Evolutionary conservation across 2,888 invertebrate genomes (phyloP).

Genomic region (Dasypolia templi): DNA sequence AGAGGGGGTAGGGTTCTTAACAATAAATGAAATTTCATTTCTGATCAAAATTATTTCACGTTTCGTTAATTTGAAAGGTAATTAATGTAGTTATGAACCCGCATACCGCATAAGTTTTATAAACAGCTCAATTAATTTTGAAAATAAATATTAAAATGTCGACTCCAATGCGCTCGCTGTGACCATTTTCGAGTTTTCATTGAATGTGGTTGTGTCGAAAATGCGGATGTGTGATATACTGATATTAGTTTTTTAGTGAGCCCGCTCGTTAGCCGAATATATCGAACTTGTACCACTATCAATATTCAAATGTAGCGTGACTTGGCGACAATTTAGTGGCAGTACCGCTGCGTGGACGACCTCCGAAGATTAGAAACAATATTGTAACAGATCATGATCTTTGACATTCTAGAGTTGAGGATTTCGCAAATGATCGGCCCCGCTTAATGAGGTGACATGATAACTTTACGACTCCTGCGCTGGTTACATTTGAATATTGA

Average conservation of each 20-base stretch:
- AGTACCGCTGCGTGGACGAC: constrained; percentile 68
- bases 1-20: constrained; percentile 22
- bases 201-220: constrained; percentile 80
- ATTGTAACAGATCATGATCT: constrained; percentile 58
- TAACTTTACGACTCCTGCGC: constrained; percentile 50
- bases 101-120: background rate
- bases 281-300: constrained; percentile 80
- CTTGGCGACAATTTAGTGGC: constrained; percentile 78
- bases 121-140: constrained; percentile 2
- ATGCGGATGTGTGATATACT: constrained; percentile 88
- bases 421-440: constrained; percentile 73
- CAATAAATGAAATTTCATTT: constrained; percentile 15
- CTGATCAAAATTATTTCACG: constrained; percentile 18
- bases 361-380: constrained; percentile 47
- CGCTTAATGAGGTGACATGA: constrained; percentile 58
- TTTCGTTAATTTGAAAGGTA: constrained; percentile 17
- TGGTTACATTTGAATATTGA: constrained; percentile 65
- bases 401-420: constrained; percentile 58
- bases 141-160: constrained; percentile 49
- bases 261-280: constrained; percentile 84
- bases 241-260: constrained; percentile 85
- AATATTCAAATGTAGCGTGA: constrained; percentile 85
- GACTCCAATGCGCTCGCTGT: constrained; percentile 78
- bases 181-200: constrained; percentile 79
- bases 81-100: background rate